phyloP scores from a whole-genome alignment of 2,888 invertebrate species.

The Latrodectus elegans region DNA sequence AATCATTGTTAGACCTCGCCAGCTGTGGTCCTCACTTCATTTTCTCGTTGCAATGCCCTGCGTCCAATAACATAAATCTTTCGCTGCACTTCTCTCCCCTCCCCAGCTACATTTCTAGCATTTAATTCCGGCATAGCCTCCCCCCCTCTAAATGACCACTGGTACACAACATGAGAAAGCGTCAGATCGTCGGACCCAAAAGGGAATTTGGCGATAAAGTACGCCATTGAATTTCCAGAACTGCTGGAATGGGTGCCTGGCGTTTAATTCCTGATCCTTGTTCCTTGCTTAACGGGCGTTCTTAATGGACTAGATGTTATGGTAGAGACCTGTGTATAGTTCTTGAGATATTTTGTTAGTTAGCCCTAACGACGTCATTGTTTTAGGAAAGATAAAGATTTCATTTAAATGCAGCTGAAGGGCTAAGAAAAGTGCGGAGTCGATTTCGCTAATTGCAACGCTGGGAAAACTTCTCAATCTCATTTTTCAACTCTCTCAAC shows the following conservation, averaged over 20 bases:
- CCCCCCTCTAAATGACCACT: slow-evolving; percentile 51
- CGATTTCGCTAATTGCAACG: not conserved
- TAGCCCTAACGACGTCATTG: not conserved
- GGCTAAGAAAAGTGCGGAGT: not conserved
- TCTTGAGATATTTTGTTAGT: slow-evolving; percentile 2
- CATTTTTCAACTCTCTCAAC: not conserved
- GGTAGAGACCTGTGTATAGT: not conserved
- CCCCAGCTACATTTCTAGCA: slow-evolving; percentile 19
- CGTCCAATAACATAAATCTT: slow-evolving; percentile 61
- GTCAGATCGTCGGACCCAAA: slow-evolving; percentile 36
- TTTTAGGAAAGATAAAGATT: slow-evolving; percentile 1
- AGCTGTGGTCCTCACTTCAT: slow-evolving; percentile 63
- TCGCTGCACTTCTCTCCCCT: not conserved
- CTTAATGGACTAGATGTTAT: slow-evolving; percentile 28
- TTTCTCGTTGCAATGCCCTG: slow-evolving; percentile 48
- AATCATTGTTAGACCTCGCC: slow-evolving; percentile 64
- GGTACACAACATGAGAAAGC: slow-evolving; percentile 34
- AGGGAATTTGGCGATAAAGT: slow-evolving; percentile 57
- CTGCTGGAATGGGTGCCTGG: slow-evolving; percentile 28
- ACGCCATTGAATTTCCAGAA: slow-evolving; percentile 46
- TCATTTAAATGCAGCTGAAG: not conserved
- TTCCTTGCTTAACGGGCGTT: slow-evolving; percentile 37
- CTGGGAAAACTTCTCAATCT: not conserved
- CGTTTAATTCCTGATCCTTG: slow-evolving; percentile 47
- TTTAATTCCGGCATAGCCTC: slow-evolving; percentile 24